These are phyloP conservation scores for Bilobella aurantiaca DNA, from an alignment of 1,140 invertebrate genomes.

Conservation along the genomic window DNA sequence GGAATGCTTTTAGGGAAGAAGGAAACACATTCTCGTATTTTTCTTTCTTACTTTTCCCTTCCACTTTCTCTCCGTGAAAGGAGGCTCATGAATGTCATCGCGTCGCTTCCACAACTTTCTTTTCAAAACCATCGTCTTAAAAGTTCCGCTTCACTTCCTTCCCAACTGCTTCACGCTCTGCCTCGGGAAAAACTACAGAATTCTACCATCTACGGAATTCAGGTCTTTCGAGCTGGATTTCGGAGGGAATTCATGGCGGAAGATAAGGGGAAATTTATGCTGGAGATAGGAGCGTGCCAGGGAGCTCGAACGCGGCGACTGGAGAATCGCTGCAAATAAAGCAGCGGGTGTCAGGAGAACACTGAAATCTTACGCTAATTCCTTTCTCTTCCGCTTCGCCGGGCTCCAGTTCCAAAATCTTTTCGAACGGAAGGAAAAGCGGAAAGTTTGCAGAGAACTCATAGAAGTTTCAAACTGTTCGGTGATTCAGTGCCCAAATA, in stretches of 20 bases:
- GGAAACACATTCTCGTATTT: slow-evolving; percentile 11
- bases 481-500: too few relatives aligned
- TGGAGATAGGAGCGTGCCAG: slow-evolving; percentile 5
- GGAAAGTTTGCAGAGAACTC: background rate
- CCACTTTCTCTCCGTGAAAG: slow-evolving; percentile 23
- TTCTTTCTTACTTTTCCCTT: slow-evolving; percentile 13
- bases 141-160: slow-evolving; percentile 6
- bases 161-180: background rate
- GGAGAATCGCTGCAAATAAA: background rate
- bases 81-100: slow-evolving; percentile 27
- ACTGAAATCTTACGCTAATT: background rate
- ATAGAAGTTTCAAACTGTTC: too few relatives aligned
- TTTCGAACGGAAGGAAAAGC: too few relatives aligned
- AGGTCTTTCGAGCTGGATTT: background rate
- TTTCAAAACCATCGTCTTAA: slow-evolving; percentile 3
- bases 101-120: slow-evolving; percentile 8
- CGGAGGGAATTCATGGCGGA: slow-evolving; percentile 8
- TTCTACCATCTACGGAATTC: too few relatives aligned
- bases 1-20: background rate
- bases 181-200: too few relatives aligned
- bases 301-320: background rate
- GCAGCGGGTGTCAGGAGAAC: slow-evolving; percentile 1
- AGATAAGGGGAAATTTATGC: slow-evolving; percentile 33
- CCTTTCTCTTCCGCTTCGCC: slow-evolving; percentile 5
- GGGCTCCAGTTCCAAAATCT: too few relatives aligned